phyloP scores from a whole-genome alignment of 1,140 invertebrate species.

The Heterodera schachtii region DNA sequence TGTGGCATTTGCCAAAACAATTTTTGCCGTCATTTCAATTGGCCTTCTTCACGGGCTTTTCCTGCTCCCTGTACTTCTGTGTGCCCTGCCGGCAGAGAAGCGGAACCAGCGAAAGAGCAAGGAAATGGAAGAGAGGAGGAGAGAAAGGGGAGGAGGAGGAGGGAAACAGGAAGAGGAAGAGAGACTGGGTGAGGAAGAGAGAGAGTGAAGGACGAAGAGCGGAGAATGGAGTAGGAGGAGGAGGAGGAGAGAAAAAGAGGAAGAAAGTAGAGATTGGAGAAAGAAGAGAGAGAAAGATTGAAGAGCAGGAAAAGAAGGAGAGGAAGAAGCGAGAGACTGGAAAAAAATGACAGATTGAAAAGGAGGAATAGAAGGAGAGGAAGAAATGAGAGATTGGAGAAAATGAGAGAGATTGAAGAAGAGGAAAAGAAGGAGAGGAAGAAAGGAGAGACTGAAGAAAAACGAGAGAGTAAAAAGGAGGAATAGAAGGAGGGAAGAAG shows the following conservation, averaged over 20 bases:
- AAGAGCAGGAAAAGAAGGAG: not conserved
- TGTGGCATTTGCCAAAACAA: constrained; percentile 63
- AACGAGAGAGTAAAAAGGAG: too few species aligned
- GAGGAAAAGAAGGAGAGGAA: too few species aligned
- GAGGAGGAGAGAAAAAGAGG: too few species aligned
- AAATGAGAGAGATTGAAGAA: too few species aligned
- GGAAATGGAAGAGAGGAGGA: not conserved
- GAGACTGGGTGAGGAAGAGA: not conserved
- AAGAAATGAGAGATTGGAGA: too few species aligned
- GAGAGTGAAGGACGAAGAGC: not conserved
- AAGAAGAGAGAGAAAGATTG: not conserved
- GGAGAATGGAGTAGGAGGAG: too few species aligned
- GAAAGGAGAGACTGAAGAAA: too few species aligned
- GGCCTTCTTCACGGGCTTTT: constrained; percentile 53
- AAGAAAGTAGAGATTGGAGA: too few species aligned
- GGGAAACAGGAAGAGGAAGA: not conserved
- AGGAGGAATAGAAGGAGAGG: too few species aligned
- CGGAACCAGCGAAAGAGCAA: not conserved
- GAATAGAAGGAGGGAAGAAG: too few species aligned
- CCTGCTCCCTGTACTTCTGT: constrained; percentile 46
- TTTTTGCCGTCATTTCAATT: constrained; percentile 54
- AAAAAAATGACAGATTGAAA: too few species aligned
- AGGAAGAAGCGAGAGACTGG: too few species aligned
- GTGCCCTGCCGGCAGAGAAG: constrained; percentile 32
- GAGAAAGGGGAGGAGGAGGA: not conserved